Base-by-base conservation (phyloP, 2,888 invertebrate species). In the Tenthredo scrophulariae region DNA sequence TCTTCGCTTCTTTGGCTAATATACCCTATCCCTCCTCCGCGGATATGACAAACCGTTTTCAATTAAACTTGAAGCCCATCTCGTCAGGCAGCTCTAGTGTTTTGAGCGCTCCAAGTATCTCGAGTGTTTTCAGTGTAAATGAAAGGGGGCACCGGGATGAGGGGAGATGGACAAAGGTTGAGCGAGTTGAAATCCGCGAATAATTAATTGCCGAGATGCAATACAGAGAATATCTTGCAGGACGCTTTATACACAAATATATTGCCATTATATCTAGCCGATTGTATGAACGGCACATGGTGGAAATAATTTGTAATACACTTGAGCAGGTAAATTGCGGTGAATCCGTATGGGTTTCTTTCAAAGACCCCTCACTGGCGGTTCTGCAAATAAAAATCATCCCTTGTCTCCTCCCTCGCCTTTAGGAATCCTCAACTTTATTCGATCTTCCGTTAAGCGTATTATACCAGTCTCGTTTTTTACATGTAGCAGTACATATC, bases 61-160 rank as follows among this genome's bases (percentile, higher is more conserved):
- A 83, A 83, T 83, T 83, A 83, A 83, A 67, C 54, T 80, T 43
- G 43, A 83, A 83, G 83, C 74, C 74, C 74, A 43, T 43, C 74
- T 40, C 74, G 43, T 46, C 74, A 46, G 74, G 74, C 74, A 26
- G 29, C 40, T 74, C 46, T 33, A 29, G 67, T 67, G 67, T 67
- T 67, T 67, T 67, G 67, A 67, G 33, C 67, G 67, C 67, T 67
- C 67, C 67, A 37, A 74, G 74, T 43, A 43, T 46, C 74, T 74
- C 74, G 74, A 74, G 74, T 43, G 74, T 74, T 74, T 43, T 40
- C 74, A 74, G 74, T 43, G 37, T 18, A 33, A 67, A 67, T 33
- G 67, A 33, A 67, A 67, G 67, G 67, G 67, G 67, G 33, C 33
- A 26, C 67, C 26, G 67, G 67, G 18, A 67, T 26, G 7, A 67